phyloP scores from a whole-genome alignment of 2,113 vertebrate genomes.

The Hippocampus comes region DNA sequence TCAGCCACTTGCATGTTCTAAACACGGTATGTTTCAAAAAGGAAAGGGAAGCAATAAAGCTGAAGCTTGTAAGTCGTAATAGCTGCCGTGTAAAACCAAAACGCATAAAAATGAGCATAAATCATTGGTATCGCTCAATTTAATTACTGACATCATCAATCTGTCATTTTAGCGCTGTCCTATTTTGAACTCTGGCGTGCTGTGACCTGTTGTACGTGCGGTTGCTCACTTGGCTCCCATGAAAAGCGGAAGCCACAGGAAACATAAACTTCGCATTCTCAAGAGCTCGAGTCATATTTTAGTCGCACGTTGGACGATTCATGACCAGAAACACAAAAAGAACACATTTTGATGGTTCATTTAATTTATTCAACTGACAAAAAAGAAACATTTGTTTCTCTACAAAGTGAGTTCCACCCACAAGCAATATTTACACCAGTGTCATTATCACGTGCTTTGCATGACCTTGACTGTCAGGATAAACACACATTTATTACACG shows the following conservation, averaged over 20 bases:
- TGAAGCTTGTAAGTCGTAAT: conserved; percentile 14
- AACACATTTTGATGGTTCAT: background rate
- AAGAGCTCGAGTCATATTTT: background rate
- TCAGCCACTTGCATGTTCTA: background rate
- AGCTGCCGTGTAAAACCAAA: conserved; percentile 19
- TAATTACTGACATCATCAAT: background rate
- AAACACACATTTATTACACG: background rate
- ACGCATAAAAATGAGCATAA: conserved; percentile 9
- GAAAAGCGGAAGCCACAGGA: conserved; percentile 5
- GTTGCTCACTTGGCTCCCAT: background rate
- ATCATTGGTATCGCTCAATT: background rate
- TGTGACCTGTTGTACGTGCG: background rate
- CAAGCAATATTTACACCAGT: conserved; percentile 51
- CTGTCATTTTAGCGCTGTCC: background rate
- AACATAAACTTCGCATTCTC: conserved; percentile 34
- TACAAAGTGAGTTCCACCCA: conserved; percentile 19
- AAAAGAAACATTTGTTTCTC: background rate
- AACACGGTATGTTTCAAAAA: background rate
- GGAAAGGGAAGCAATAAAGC: conserved; percentile 52
- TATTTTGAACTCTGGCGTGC: background rate
- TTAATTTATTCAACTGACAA: conserved; percentile 17
- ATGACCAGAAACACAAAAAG: background rate
- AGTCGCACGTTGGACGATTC: no score
- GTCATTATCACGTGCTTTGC: conserved; percentile 23
- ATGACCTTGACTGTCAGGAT: conserved; percentile 7